These are phyloP conservation scores for Ormyrus rosae DNA, from an alignment of 2,888 invertebrate genomes.

Conservation along the genomic window DNA sequence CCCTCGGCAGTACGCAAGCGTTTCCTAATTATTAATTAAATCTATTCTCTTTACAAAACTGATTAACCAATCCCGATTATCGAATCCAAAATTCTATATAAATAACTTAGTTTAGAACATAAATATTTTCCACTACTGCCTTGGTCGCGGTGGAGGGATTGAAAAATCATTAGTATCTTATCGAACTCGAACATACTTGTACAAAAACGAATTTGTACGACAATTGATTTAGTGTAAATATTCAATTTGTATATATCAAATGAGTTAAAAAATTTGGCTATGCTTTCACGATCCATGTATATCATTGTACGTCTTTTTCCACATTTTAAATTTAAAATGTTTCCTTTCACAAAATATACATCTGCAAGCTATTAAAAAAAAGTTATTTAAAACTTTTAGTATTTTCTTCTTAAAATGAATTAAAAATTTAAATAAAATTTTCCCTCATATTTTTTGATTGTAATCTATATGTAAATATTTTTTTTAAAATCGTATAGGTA, in stretches of 20 bases:
- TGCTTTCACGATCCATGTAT: slow-evolving; percentile 3
- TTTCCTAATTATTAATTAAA: slow-evolving; percentile 45
- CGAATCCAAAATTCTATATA: slow-evolving; percentile 33
- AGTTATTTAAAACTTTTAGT: not conserved
- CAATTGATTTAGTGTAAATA: slow-evolving; percentile 29
- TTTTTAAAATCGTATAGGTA: too few relatives aligned
- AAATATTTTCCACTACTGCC: slow-evolving; percentile 22
- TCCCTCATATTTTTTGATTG: too few relatives aligned
- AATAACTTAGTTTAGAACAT: slow-evolving; percentile 31
- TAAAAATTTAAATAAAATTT: too few relatives aligned
- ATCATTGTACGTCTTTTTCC: slow-evolving; percentile 9
- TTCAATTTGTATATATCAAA: slow-evolving; percentile 36
- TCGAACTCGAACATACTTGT: slow-evolving; percentile 47
- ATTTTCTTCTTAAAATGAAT: too few relatives aligned
- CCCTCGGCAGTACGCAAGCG: slow-evolving; percentile 38
- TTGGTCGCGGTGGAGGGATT: slow-evolving; percentile 26
- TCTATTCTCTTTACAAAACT: slow-evolving; percentile 19
- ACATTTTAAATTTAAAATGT: slow-evolving; percentile 20
- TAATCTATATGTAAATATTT: too few relatives aligned
- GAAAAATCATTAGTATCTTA: slow-evolving; percentile 34
- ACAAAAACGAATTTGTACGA: slow-evolving; percentile 50
- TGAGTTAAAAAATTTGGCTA: slow-evolving; percentile 48
- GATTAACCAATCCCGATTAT: not conserved
- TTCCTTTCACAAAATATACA: slow-evolving; percentile 27
- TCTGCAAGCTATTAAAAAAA: not conserved